Conservation (phyloP, 2,888 invertebrate genomes). For the Ellobium chinense region DNA sequence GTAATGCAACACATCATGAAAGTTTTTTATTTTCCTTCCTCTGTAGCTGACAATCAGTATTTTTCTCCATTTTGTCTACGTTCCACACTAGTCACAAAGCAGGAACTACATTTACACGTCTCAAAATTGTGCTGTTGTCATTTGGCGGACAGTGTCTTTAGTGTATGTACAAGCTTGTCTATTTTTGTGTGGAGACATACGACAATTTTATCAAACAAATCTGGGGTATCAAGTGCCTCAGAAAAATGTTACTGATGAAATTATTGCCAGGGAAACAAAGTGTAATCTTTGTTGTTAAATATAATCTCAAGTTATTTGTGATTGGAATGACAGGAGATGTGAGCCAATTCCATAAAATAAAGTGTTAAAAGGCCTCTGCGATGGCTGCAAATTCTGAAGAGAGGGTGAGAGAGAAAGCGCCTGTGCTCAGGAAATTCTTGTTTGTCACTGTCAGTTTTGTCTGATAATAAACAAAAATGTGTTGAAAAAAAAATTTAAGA, state of each 20-base stretch:
- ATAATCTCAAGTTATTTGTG: background rate
- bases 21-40: too few species aligned
- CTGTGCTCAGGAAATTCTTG: constrained; percentile 8
- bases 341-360: background rate
- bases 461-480: too few species aligned
- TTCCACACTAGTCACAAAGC: constrained; percentile 13
- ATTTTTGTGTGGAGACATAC: constrained; percentile 12
- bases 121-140: background rate
- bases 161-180: constrained; percentile 18
- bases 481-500: background rate
- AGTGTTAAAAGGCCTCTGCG: constrained; percentile 14
- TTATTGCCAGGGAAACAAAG: background rate
- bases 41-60: constrained; percentile 17
- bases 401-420: background rate
- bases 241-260: background rate
- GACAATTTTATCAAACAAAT: background rate
- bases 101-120: background rate
- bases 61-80: background rate
- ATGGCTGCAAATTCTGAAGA: constrained; percentile 7
- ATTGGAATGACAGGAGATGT: background rate
- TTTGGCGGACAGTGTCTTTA: constrained; percentile 24
- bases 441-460: constrained; percentile 4
- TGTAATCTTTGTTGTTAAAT: background rate
- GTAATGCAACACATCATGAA: too few species aligned
- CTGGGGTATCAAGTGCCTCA: background rate